A percentile compares a stretch with the other conserved stretches of the same genome.
These are phyloP conservation scores for Nematostella vectensis DNA, from an alignment of 92 coral and sea anemone genomes.

Conservation along the genomic window DNA sequence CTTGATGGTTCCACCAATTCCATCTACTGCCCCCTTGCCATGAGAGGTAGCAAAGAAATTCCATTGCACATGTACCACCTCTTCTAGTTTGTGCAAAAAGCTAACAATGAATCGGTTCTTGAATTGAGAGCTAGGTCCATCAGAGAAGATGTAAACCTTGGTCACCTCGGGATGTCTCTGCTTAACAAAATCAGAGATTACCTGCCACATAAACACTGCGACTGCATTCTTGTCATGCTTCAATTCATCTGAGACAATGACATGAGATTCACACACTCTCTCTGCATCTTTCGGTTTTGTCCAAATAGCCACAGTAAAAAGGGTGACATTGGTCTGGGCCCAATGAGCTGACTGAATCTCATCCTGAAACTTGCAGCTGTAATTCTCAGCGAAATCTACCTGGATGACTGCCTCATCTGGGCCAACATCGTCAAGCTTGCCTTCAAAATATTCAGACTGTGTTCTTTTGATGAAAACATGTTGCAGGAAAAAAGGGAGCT, in stretches of 20 bases:
- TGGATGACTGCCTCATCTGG: constrained; percentile 1
- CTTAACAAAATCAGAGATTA: constrained; percentile 7
- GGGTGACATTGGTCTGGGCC: constrained; percentile 1
- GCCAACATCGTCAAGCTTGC: background rate
- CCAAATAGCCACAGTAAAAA: constrained; percentile 1
- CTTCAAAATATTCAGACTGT: background rate
- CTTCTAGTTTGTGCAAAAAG: constrained; percentile 29
- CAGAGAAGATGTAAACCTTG: constrained; percentile 35
- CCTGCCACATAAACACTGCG: background rate
- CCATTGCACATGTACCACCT: constrained; percentile 30
- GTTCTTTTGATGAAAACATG: background rate
- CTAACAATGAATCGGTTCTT: constrained; percentile 41
- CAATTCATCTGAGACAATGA: background rate
- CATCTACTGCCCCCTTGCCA: constrained; percentile 56
- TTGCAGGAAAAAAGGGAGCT: constrained; percentile 1
- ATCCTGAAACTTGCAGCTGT: constrained; percentile 1
- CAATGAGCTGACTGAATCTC: constrained; percentile 1
- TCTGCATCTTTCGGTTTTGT: background rate
- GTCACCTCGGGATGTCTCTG: constrained; percentile 27
- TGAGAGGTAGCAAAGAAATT: constrained; percentile 55
- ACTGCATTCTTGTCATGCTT: constrained; percentile 1
- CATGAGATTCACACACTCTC: background rate
- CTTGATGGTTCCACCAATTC: constrained; percentile 54
- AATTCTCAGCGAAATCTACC: background rate
- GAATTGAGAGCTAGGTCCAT: constrained; percentile 56